Evolutionary conservation across 2,797 vertebrate species (phyloP).

Genomic region (Bradypodion ventrale): DNA sequence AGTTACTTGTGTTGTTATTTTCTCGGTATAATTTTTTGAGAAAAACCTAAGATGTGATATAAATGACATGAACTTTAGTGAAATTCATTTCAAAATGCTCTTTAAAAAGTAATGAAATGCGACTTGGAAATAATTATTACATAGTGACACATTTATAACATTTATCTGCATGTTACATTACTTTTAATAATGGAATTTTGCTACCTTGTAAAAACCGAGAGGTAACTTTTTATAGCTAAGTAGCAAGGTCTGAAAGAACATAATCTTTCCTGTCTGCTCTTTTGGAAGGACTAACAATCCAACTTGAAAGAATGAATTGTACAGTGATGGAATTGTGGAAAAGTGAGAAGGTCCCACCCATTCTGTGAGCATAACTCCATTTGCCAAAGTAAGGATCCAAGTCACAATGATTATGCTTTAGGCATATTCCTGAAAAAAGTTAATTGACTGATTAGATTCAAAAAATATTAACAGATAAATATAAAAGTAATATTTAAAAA

Average conservation of each 20-base stretch:
- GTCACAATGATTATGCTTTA: neutral
- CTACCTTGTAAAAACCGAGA: no score
- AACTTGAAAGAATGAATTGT: neutral
- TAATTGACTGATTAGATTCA: neutral
- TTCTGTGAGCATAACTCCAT: neutral
- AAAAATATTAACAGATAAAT: neutral
- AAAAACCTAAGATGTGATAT: no score
- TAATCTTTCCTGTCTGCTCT: neutral
- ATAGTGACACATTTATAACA: no score
- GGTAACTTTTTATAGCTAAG: neutral
- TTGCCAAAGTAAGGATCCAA: neutral
- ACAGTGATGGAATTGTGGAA: neutral
- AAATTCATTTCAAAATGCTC: no score
- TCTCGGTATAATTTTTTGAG: no score
- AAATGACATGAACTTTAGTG: no score
- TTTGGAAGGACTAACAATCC: neutral
- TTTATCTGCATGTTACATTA: no score
- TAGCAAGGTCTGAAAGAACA: neutral
- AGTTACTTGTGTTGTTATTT: no score
- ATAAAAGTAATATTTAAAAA: neutral
- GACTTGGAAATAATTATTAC: no score
- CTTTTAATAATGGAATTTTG: no score
- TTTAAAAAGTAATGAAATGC: no score
- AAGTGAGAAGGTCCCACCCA: neutral
- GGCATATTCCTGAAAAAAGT: neutral